These are phyloP conservation scores for Barnardius zonarius DNA, from an alignment of 2,113 vertebrate species.

Conservation along the genomic window DNA sequence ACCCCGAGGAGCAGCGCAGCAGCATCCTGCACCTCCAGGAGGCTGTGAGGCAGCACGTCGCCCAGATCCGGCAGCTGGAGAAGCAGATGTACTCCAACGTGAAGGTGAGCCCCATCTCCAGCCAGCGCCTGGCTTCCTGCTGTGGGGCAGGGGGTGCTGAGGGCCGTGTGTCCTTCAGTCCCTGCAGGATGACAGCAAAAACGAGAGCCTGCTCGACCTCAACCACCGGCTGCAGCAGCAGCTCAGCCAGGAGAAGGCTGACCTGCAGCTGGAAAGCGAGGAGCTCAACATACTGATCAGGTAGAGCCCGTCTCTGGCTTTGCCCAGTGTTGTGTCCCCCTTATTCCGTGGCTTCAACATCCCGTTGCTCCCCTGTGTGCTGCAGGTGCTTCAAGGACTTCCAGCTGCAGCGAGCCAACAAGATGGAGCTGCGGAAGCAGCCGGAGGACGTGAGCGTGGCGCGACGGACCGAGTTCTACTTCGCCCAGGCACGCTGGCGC, in stretches of 20 bases:
- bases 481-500: constrained; percentile 96
- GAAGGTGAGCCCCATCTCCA: constrained; percentile 73
- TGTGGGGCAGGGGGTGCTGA: not conserved
- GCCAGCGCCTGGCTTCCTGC: not conserved
- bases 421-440: constrained; percentile 94
- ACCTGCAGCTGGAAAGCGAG: constrained; percentile 94
- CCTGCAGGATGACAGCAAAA: constrained; percentile 86
- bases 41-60: constrained; percentile 91
- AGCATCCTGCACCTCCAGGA: constrained; percentile 96
- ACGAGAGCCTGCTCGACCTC: constrained; percentile 83
- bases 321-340: not conserved
- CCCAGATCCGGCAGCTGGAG: constrained; percentile 91
- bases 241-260: constrained; percentile 93
- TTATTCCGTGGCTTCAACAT: not conserved
- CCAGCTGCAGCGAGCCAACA: constrained; percentile 94
- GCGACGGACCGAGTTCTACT: constrained; percentile 93
- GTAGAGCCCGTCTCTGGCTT: constrained; percentile 54
- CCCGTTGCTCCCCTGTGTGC: not conserved
- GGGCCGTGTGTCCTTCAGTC: constrained; percentile 71
- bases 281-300: constrained; percentile 98
- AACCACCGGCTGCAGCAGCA: constrained; percentile 91
- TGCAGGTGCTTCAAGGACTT: constrained; percentile 97
- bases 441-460: constrained; percentile 93
- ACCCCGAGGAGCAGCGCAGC: constrained; percentile 97
- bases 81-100: constrained; percentile 97